Base-by-base conservation (phyloP, 92 coral and sea anemone genomes). In the Umimayanthus kanabou region DNA sequence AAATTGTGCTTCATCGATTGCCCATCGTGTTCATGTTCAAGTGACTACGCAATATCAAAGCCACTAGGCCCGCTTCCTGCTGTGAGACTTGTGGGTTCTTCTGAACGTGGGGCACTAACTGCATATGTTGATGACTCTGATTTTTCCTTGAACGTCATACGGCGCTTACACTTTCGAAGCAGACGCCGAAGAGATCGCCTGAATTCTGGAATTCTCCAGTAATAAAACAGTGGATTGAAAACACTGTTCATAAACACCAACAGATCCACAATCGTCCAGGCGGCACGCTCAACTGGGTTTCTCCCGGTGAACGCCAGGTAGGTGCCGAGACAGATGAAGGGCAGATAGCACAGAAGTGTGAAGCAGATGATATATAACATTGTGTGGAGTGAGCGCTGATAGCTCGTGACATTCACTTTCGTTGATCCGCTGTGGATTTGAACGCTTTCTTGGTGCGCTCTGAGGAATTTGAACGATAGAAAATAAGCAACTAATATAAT, bases 191-290 rank as follows among this genome's bases (percentile, higher is more conserved):
- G 20, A 55, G 64, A 13, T 55, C 64, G 16, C 14, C 64, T 55
- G 64, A 55, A 55, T 20, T 55, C 64, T 7, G 74, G 74, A 29
- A 70, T 70, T 70, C 74, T 25, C 74, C 74, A 70, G 33, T 70
- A 70, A 25, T 70, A 70, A 70, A 70, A 29, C 74, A 70, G 23
- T n/a, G 74, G 74, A 29, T 70, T 70, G 7, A 70, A 8, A 70
- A 29, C 74, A 0, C 37, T 25, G 37, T 70, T 70, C 15, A 70
- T 70, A 9, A 70, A 70, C 6, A 70, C 33, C 33, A 70, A 70
- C 30, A 70, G 37, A 29, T 70, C 74, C 29, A 70, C 74, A 29
- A 70, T 70, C 22, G 74, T 70, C 74, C 74, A 70, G 30, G 74
- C 74, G 30, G 74, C 74, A 37, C 74, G 16, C 22, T 70, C 74